Conservation (phyloP, 2,888 invertebrate species). For the Microctonus brassicae region DNA sequence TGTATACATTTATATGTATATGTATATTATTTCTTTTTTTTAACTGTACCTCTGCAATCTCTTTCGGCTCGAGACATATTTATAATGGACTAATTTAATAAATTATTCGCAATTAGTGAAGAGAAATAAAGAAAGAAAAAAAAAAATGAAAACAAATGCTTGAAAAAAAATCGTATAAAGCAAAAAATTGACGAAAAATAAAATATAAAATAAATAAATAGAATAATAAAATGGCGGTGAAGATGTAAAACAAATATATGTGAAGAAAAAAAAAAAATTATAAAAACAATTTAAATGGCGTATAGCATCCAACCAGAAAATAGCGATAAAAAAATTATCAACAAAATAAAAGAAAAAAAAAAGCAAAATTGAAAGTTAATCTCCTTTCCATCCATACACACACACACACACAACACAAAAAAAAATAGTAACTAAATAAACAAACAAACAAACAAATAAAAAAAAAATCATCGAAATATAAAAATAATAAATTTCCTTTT, state of each 20-base stretch:
- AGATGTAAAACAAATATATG: too few relatives aligned
- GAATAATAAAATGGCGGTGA: not conserved
- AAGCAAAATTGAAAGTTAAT: conserved; percentile 23
- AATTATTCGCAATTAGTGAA: conserved; percentile 47
- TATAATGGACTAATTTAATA: conserved; percentile 51
- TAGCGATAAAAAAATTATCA: not conserved
- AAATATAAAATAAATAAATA: not conserved
- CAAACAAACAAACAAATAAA: too few relatives aligned
- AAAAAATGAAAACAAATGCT: conserved; percentile 18
- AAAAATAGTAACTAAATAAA: too few relatives aligned
- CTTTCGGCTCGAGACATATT: conserved; percentile 47
- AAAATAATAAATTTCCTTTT: not conserved
- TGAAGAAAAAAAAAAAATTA: not conserved
- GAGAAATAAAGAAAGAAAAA: not conserved
- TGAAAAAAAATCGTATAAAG: not conserved
- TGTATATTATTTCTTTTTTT: too few relatives aligned
- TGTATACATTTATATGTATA: too few relatives aligned
- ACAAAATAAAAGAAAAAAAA: not conserved
- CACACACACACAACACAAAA: not conserved
- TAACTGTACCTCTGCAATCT: conserved; percentile 36
- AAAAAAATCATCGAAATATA: too few relatives aligned
- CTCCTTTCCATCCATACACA: not conserved
- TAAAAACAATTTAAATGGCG: not conserved
- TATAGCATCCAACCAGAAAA: not conserved
- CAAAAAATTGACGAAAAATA: too few relatives aligned